Base-by-base conservation (phyloP, 2,888 invertebrate species). In the Pyrrhia umbra region DNA sequence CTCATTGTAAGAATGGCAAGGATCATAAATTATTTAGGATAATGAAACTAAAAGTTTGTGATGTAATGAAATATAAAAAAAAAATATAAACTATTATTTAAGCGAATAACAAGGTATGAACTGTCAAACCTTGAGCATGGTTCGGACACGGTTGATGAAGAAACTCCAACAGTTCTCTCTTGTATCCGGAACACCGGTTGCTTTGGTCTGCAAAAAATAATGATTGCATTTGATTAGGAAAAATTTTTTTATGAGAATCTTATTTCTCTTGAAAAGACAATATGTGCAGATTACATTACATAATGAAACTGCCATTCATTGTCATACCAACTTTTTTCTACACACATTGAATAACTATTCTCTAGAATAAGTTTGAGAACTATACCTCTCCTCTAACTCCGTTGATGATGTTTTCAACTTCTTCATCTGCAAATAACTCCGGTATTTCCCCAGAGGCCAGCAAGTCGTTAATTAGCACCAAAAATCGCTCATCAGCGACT, bases 131-230 rank as follows among this genome's bases (percentile, higher is more conserved):
- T 97, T 96, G 10, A 98, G 87, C 83, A 96, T 96, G 63, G 96
- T 96, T 59, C 98, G 95, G 5, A 99, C 98, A 82, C 98, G 96
- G 77, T 98, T 98, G 77, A 99, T 98, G 87, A 98, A 99, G 92
- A 97, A 99, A 86, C 96, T 97, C 99, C 99, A 99, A 87, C 99
- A 99, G 87, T 98, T 99, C 87, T 99, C 99, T 63, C 97, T 96
- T 0, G 97, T 97, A 84, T 99, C 99, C 57, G 96, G 95, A 61
- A 98, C 94, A 1, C 99, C 99, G 0, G 96, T 92, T 39, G 97
- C 97, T 92, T 98, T 98, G 0, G 97, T 97, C 96, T 96, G 66
- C 34, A 83, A 80, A 45, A 65, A 25, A n/a, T n/a, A n/a, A n/a
- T n/a, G n/a, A n/a, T n/a, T n/a, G n/a, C n/a, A n/a, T n/a, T n/a